Percentiles rank a stretch among this genome's conserved stretches.
These are phyloP conservation scores for Cebus imitator DNA, from an alignment of 2,113 vertebrate species.

Conservation along the genomic window DNA sequence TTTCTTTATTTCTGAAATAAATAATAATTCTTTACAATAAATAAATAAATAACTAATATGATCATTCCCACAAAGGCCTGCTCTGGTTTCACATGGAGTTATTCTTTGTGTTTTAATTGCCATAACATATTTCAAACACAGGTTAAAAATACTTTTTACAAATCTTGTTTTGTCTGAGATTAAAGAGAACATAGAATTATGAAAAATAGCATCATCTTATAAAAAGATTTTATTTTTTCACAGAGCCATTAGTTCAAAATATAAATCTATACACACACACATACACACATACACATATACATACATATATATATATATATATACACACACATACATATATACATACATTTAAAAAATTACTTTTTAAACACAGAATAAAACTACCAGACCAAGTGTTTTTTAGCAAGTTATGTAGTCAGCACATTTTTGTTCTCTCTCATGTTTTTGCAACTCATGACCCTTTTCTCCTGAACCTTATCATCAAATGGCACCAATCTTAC, in stretches of 20 bases:
- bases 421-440: neutral
- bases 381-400: neutral
- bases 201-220: neutral
- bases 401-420: neutral
- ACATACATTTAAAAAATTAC: neutral
- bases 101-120: neutral
- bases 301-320: neutral
- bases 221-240: neutral
- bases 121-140: neutral
- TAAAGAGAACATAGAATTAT: neutral
- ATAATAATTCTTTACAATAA: neutral
- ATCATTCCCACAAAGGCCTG: neutral
- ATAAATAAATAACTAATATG: too few relatives aligned
- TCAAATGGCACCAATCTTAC: neutral
- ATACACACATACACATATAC: neutral
- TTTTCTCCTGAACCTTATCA: neutral
- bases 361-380: neutral
- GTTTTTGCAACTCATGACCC: neutral
- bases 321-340: neutral
- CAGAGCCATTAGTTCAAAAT: neutral
- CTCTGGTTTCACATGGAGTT: neutral
- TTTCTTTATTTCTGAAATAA: conserved; percentile 13
- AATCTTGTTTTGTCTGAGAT: neutral
- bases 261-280: neutral
- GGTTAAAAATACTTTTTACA: neutral